Conservation (phyloP, 1,140 invertebrate species). For the Sinella curviseta region DNA sequence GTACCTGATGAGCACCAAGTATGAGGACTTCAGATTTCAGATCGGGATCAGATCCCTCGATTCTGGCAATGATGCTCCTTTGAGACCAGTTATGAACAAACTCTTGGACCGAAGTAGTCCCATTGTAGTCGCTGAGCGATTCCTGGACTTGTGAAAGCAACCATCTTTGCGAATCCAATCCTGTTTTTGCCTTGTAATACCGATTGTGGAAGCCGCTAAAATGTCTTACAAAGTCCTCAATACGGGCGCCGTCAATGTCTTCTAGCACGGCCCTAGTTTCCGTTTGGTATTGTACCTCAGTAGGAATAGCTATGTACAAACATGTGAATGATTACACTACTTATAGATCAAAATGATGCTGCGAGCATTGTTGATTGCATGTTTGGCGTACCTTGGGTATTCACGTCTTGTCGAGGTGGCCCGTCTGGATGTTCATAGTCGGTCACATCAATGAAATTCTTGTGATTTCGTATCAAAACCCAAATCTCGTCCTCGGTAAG, state of each 20-base stretch:
- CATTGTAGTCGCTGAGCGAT: not conserved
- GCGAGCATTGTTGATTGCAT: not conserved
- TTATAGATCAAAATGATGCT: too few species aligned
- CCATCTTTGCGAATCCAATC: conserved; percentile 23
- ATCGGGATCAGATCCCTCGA: conserved; percentile 25
- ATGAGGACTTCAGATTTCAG: conserved; percentile 18
- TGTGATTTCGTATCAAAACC: not conserved
- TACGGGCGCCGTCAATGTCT: not conserved
- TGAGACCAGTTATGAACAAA: conserved; percentile 18
- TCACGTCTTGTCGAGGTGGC: not conserved
- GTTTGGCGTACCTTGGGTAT: not conserved
- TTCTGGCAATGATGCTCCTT: conserved; percentile 20
- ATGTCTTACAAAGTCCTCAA: conserved; percentile 15
- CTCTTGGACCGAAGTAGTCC: not conserved
- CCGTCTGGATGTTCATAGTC: not conserved
- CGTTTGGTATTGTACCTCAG: not conserved
- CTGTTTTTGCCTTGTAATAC: conserved; percentile 28
- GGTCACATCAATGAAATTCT: conserved; percentile 20
- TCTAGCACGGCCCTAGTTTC: not conserved
- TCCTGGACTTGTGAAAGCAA: conserved; percentile 9
- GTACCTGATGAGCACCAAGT: conserved; percentile 32
- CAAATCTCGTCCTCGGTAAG: conserved; percentile 2
- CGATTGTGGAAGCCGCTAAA: conserved; percentile 28
- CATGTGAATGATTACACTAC: too few species aligned
- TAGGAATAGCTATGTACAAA: conserved; percentile 6